phyloP scores from a whole-genome alignment of 2,888 invertebrate species.

The Arrhopalites spinosus region DNA sequence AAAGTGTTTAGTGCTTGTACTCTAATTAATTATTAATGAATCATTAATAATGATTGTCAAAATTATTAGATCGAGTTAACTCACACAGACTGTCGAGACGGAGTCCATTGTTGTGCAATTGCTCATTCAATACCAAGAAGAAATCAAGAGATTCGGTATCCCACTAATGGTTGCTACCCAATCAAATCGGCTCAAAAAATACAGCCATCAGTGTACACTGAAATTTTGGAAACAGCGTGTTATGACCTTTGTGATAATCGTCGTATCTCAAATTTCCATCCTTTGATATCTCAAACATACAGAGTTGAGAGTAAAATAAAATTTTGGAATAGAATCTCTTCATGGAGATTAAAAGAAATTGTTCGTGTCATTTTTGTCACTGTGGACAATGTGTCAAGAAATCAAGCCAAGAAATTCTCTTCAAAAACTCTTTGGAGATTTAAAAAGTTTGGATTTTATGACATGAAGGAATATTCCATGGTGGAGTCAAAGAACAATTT shows the following conservation, averaged over 20 bases:
- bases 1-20: not conserved
- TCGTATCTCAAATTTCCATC: constrained; percentile 15
- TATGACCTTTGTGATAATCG: constrained; percentile 25
- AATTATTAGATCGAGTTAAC: constrained; percentile 1
- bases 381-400: not conserved
- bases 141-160: constrained; percentile 11
- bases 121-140: constrained; percentile 7
- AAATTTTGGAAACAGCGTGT: constrained; percentile 13
- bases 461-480: constrained; percentile 19
- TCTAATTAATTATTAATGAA: not conserved
- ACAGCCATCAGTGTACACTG: constrained; percentile 21
- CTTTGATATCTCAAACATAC: not conserved
- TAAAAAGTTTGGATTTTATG: not conserved
- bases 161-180: not conserved
- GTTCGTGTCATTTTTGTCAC: constrained; percentile 8
- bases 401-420: not conserved
- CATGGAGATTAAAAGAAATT: not conserved
- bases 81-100: not conserved
- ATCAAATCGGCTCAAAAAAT: constrained; percentile 6
- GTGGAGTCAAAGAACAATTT: constrained; percentile 17
- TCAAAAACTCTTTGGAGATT: not conserved
- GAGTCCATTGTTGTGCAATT: constrained; percentile 17
- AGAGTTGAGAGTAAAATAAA: constrained; percentile 12
- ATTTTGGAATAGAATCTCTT: not conserved
- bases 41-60: not conserved